A percentile compares a stretch with the other conserved stretches of the same genome.
Conservation (phyloP, 2,113 vertebrate species). For the Nansenia antarctica region DNA sequence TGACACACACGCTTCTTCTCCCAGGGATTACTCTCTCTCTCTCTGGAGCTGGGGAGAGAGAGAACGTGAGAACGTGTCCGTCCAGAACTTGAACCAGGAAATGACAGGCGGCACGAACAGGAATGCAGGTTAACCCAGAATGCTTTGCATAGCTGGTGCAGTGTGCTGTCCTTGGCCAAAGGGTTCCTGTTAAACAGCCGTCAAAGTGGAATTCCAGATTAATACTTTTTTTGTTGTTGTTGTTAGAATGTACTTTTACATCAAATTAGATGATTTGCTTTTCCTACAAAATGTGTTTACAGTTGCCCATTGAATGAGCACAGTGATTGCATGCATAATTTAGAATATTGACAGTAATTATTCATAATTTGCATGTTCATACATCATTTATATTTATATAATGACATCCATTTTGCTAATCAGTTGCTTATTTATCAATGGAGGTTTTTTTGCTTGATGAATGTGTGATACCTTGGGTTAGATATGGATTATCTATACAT, state of each 20-base stretch:
- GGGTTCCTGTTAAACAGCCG: too few species aligned
- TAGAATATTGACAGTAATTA: slow-evolving; percentile 44
- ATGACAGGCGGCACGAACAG: too few species aligned
- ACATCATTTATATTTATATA: slow-evolving; percentile 40
- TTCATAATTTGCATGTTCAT: slow-evolving; percentile 36
- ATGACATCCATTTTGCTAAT: slow-evolving; percentile 35
- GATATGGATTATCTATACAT: not conserved
- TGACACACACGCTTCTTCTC: slow-evolving; percentile 44
- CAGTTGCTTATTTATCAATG: slow-evolving; percentile 40
- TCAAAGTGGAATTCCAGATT: too few species aligned
- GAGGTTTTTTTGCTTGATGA: slow-evolving; percentile 39
- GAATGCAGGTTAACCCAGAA: too few species aligned
- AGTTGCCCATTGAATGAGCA: slow-evolving; percentile 21
- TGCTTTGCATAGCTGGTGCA: too few species aligned
- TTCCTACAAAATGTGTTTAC: slow-evolving; percentile 18
- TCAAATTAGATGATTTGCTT: slow-evolving; percentile 1
- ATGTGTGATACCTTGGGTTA: slow-evolving; percentile 9
- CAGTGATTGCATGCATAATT: slow-evolving; percentile 24
- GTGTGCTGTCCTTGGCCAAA: too few species aligned
- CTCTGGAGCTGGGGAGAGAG: not conserved
- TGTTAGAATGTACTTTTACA: too few species aligned
- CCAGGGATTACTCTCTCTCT: slow-evolving; percentile 15
- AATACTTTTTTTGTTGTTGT: too few species aligned
- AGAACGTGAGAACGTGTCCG: too few species aligned
- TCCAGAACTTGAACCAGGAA: too few species aligned